These are phyloP conservation scores for Parapristionchus giblindavisi DNA, from an alignment of 2,888 invertebrate genomes.

Conservation along the genomic window DNA sequence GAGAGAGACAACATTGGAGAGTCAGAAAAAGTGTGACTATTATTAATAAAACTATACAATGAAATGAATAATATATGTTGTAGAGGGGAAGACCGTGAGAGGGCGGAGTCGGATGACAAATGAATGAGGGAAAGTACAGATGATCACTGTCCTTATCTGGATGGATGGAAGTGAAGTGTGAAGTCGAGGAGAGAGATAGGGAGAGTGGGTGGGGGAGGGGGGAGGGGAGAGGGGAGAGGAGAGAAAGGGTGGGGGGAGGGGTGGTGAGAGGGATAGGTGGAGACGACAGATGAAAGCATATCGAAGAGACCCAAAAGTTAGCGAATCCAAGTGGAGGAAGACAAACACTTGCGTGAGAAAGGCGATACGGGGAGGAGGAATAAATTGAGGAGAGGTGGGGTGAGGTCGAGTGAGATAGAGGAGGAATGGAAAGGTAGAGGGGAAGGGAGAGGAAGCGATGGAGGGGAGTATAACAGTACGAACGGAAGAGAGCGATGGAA, in stretches of 20 bases:
- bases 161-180: conserved; percentile 14
- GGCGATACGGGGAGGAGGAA: neutral
- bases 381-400: neutral
- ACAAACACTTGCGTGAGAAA: neutral
- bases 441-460: neutral
- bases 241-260: conserved; percentile 5
- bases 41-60: no score
- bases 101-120: neutral
- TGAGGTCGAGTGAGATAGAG: neutral
- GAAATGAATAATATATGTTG: conserved; percentile 2
- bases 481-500: conserved; percentile 2
- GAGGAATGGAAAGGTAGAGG: neutral
- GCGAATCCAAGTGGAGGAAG: conserved; percentile 24
- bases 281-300: conserved; percentile 23
- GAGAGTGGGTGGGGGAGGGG: conserved; percentile 4
- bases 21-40: no score
- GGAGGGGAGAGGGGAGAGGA: neutral
- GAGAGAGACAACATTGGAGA: neutral
- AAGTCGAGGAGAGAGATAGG: conserved; percentile 7
- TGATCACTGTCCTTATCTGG: neutral
- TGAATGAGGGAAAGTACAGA: neutral
- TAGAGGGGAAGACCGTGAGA: neutral
- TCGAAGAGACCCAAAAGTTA: no score
- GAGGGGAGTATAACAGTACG: no score
- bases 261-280: neutral